Evolutionary conservation across 1,140 invertebrate genomes (phyloP), one percentile per base, ranked within the genome.

Genomic region (Drosophila sproati): DNA sequence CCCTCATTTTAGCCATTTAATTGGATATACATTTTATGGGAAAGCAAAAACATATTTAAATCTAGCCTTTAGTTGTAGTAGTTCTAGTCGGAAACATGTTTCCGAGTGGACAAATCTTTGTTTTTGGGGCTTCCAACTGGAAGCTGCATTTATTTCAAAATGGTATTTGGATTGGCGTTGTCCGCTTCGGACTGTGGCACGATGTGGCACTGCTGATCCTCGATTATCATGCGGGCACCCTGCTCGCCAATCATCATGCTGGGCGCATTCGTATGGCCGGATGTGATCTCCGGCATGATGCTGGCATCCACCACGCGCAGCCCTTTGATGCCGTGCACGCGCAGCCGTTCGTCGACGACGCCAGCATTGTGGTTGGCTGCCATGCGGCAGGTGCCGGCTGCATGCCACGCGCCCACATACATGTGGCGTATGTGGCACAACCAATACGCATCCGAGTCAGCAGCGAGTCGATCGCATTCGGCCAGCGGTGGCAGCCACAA

Each of bases 161-260:
- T 20, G 20, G 20, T 20, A 20, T 20, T 20, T 20, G 20, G 20
- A 20, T 20, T 20, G 20, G 20, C 20, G 0, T 20, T 20, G 20
- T 20, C 20, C 20, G 20, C 20, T 20, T 20, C 20, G 0, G 20
- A 20, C 20, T 20, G 20, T 20, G 20, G 20, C 20, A 20, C 20
- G 20, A 20, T 20, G 20, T 20, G 20, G 1, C 20, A 20, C 7
- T 55, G 48, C 34, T 41, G 78, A 78, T 94, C 93, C 73, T 94
- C 93, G 78, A 94, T 95, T 10, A 96, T 95, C 85, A 96, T 93
- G 73, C 96, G 95, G 0, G 95, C 94, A 0, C 94, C 96, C 78
- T 96, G 96, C 90, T 97, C 96, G 0, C 94, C 96, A 48, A 97
- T 96, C 94, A 96, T 96, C 43, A 96, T 95, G 0, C 94, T 94